Percentiles rank a stretch among this genome's conserved stretches.
phyloP scores from a whole-genome alignment of 2,888 invertebrate species.

The Folsomia manolachei region DNA sequence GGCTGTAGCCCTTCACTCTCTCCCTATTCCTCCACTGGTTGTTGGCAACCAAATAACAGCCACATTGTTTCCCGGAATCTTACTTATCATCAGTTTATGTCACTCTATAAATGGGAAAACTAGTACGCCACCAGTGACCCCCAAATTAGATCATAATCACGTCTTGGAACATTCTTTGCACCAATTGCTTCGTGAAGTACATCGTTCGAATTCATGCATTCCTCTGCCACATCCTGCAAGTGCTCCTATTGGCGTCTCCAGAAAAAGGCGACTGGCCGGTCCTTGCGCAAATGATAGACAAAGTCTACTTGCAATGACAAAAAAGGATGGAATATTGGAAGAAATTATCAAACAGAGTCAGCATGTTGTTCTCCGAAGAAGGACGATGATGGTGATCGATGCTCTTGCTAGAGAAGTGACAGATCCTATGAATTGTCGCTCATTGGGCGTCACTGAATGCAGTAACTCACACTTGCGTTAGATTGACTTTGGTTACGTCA shows the following conservation, averaged over 20 bases:
- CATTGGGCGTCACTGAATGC: constrained; percentile 96
- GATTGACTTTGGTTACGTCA: constrained; percentile 87
- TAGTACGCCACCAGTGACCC: constrained; percentile 58
- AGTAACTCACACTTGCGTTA: constrained; percentile 90
- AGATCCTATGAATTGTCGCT: constrained; percentile 89
- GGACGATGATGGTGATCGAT: constrained; percentile 89
- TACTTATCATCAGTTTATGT: constrained; percentile 84
- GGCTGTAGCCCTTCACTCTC: constrained; percentile 84
- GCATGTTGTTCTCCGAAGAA: constrained; percentile 85
- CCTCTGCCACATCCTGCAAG: constrained; percentile 94
- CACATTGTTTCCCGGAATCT: constrained; percentile 87
- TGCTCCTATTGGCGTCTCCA: constrained; percentile 88
- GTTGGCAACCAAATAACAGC: constrained; percentile 96
- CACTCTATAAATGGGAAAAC: constrained; percentile 69
- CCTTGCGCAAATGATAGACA: constrained; percentile 85
- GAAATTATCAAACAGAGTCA: constrained; percentile 95
- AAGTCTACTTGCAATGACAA: constrained; percentile 83
- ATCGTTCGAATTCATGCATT: constrained; percentile 87
- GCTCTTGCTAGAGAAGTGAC: constrained; percentile 89
- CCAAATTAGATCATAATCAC: constrained; percentile 77
- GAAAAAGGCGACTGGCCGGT: constrained; percentile 83
- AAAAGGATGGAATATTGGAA: constrained; percentile 83
- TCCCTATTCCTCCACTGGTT: constrained; percentile 92
- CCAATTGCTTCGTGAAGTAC: constrained; percentile 86
- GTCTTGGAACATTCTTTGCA: constrained; percentile 95